phyloP scores from a whole-genome alignment of 2,113 vertebrate species.

The Bothrops jararaca region DNA sequence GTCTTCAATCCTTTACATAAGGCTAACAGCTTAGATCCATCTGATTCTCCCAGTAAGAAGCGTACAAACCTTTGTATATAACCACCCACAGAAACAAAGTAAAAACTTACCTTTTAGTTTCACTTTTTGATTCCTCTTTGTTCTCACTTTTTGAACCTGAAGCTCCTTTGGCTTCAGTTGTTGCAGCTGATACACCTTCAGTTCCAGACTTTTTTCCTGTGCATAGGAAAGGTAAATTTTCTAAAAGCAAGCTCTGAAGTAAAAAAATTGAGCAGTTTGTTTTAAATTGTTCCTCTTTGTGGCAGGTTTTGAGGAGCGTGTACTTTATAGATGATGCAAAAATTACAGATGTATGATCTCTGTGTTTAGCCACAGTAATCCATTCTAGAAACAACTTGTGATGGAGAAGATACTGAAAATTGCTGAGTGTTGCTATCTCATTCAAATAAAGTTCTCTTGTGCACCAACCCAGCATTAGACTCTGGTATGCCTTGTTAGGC shows the following conservation, averaged over 20 bases:
- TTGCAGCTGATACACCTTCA: conserved; percentile 36
- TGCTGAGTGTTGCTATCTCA: neutral
- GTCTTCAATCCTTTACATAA: neutral
- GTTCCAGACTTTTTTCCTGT: conserved; percentile 60
- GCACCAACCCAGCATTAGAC: too few species aligned
- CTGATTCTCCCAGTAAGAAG: neutral
- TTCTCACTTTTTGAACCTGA: conserved; percentile 41
- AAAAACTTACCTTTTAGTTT: conserved; percentile 61
- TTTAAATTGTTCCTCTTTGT: neutral
- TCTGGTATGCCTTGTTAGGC: too few species aligned
- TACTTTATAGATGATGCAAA: neutral
- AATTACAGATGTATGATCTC: neutral
- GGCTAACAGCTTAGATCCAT: neutral
- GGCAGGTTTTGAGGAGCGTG: neutral
- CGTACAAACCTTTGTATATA: neutral
- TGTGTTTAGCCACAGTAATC: neutral
- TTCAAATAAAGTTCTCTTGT: too few species aligned
- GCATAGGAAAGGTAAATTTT: neutral
- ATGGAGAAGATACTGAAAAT: neutral
- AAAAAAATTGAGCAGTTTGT: neutral
- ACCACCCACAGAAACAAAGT: neutral
- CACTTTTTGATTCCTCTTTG: conserved; percentile 57
- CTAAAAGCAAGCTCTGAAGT: neutral
- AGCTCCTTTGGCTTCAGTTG: conserved; percentile 10
- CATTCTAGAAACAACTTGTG: neutral